Evolutionary conservation across 53 echinoderm and acorn worm genomes (phyloP).

Genomic region (Hippasteria phrygiana): DNA sequence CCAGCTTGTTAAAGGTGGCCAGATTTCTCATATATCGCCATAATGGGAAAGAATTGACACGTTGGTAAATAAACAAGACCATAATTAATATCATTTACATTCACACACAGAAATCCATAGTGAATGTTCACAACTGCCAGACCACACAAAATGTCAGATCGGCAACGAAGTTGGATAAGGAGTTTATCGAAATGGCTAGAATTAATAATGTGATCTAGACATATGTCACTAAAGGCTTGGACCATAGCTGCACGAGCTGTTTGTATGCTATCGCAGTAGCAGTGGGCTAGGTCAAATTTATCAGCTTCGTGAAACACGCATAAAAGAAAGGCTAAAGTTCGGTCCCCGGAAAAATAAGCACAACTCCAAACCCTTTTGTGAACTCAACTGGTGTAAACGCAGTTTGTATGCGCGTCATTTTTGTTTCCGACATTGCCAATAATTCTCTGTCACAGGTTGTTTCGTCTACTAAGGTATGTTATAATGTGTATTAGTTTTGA

Average conservation of each 20-base stretch:
- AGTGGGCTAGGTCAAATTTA: slow-evolving; percentile 2
- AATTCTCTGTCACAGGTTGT: too few relatives aligned
- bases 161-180: not conserved
- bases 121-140: not conserved
- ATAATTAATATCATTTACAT: slow-evolving; percentile 5
- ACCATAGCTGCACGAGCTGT: not conserved
- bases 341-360: too few relatives aligned
- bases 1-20: slow-evolving; percentile 26
- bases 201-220: slow-evolving; percentile 3
- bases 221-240: not conserved
- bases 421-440: too few relatives aligned
- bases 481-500: too few relatives aligned
- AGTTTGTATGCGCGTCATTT: too few relatives aligned
- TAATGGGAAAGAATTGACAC: slow-evolving; percentile 15
- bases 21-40: not conserved
- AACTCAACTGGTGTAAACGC: too few relatives aligned
- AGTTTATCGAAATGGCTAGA: not conserved
- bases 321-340: slow-evolving; percentile 41
- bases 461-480: too few relatives aligned
- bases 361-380: too few relatives aligned
- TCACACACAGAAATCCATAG: not conserved
- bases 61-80: slow-evolving; percentile 9
- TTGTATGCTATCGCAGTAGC: not conserved
- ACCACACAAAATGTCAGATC: not conserved
- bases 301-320: slow-evolving; percentile 22